Evolutionary conservation across 2,797 vertebrate species (phyloP), one percentile per base, ranked within the genome.

Genomic region (Eupleurogrammus muticus): DNA sequence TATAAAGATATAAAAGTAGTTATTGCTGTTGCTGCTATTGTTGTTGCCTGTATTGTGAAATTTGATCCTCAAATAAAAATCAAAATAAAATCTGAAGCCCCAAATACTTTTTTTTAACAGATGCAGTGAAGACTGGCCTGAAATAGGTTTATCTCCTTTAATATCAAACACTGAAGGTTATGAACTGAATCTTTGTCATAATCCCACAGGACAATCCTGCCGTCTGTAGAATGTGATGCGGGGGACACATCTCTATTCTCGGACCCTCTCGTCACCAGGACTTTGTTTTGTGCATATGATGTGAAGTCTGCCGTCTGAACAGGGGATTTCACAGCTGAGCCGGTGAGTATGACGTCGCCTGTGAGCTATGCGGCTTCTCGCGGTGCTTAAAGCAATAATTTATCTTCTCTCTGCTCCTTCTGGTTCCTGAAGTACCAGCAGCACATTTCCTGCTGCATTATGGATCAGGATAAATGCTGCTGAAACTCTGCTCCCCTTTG

Each of bases 321-420:
- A 58, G 46, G 70, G 60, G 65, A 80, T 82, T 75, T 85, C 80
- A 82, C 70, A 63, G 70, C 46, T 28, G 64, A 70, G 28, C 5
- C 0, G 2, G 38, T 52, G 65, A 50, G 38, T 58, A 73, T 80
- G 71, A 82, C 73, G 53, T 58, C 42, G 83, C 68, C 4, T 6
- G 6, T 28, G 35, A 9, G 19, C 68, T 78, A 59, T 70, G 66
- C 28, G 53, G 75, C 51, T 73, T 59, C 53, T 60, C 11, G 23
- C 48, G 5, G 6, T 8, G 38, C 35, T 66, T 5, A 77, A 65
- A 71, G 70, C 58, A 76, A 77, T 75, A 17, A 75, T 80, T 68
- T 75, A 81, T 75, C 60, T 81, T 53, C 56, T 62, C 40, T 70
- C 60, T 53, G 51, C 75, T 55, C 62, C 55, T 67, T 44, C 28